Base-by-base conservation (phyloP, 2,888 invertebrate species). In the Apamea monoglypha region DNA sequence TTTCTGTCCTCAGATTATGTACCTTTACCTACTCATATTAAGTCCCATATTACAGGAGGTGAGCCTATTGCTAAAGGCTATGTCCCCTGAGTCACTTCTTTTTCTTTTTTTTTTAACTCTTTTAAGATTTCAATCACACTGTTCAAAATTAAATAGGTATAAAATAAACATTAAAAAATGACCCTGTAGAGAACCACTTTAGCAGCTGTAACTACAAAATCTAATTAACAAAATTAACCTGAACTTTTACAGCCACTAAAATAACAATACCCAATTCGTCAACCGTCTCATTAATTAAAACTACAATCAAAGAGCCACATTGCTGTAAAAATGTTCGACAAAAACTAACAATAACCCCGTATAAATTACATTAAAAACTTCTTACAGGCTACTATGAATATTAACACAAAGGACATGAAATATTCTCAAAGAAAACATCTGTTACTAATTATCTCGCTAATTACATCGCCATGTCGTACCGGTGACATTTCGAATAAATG, bases 401-500 rank as follows among this genome's bases (percentile, higher is more conserved):
- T 72, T 79, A 73, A 81, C 29, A 72, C 67, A 68, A 78, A 75
- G 82, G 40, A 76, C 74, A 53, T 68, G 40, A 79, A 67, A 86
- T 86, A 80, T 74, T 82, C 76, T 61, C 44, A 74, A 71, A 76
- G 73, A 84, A 78, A 81, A 90, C 91, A 88, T 88, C 84, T 83
- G 83, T 80, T 74, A 80, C 74, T 90, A 91, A 88, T 89, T 91
- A 82, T 83, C 74, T 87, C 73, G 82, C 83, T 91, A 91, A 85
- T 88, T 89, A 87, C 80, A 76, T 70, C 29, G 74, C 76, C 80
- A 84, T 88, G 81, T 79, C 66, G 81, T 53, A 80, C 87, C 72
- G 89, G 83, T 92, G 94, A 93, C 92, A 92, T 93, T 94, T 92
- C 90, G 91, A 91, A 90, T 90, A 89, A 90, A 91, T 91, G 91